Evolutionary conservation across 2,888 invertebrate genomes (phyloP).

Genomic region (Heliconius erato): DNA sequence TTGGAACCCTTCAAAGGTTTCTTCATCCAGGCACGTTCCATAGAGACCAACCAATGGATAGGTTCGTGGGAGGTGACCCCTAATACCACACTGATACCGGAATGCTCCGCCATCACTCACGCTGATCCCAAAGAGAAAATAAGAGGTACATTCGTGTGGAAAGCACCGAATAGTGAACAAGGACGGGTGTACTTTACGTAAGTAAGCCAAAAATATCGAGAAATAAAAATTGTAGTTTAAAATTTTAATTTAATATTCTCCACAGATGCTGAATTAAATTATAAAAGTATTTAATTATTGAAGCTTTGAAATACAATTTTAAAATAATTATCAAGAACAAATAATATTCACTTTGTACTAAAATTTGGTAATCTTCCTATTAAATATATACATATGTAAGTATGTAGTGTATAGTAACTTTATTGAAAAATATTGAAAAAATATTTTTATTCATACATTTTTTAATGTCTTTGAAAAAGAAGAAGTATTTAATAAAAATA

Average conservation of each 20-base stretch:
- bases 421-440: too few relatives aligned
- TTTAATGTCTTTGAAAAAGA: too few relatives aligned
- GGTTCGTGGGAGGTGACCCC: slow-evolving; percentile 90
- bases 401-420: too few relatives aligned
- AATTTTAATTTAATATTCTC: not conserved
- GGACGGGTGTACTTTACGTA: slow-evolving; percentile 94
- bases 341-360: not conserved
- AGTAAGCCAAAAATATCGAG: slow-evolving; percentile 67
- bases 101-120: slow-evolving; percentile 92
- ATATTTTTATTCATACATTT: too few relatives aligned
- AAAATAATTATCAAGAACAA: not conserved
- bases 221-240: not conserved
- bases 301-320: not conserved
- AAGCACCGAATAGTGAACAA: slow-evolving; percentile 87
- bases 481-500: too few relatives aligned
- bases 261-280: not conserved
- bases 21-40: slow-evolving; percentile 92
- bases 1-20: slow-evolving; percentile 91
- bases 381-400: too few relatives aligned
- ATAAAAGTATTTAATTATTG: not conserved
- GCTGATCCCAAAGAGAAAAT: slow-evolving; percentile 91
- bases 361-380: too few relatives aligned
- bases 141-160: slow-evolving; percentile 90
- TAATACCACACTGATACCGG: slow-evolving; percentile 91
- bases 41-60: slow-evolving; percentile 89